Percentiles rank a stretch among this genome's conserved stretches.
phyloP scores from a whole-genome alignment of 2,888 invertebrate species.

The Ellobium chinense region DNA sequence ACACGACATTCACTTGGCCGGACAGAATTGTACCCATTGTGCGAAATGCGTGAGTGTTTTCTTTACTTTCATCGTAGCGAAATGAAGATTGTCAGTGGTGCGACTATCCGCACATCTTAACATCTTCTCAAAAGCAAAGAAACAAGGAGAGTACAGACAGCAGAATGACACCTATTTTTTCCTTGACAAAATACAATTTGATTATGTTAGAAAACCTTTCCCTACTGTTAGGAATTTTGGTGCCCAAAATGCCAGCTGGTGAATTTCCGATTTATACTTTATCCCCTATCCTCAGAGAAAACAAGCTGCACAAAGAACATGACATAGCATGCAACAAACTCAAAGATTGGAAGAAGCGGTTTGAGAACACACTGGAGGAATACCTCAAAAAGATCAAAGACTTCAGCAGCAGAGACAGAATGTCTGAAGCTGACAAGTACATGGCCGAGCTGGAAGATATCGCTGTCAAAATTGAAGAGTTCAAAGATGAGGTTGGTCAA shows the following conservation, averaged over 20 bases:
- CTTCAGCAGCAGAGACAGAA: constrained; percentile 74
- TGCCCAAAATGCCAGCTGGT: too few relatives aligned
- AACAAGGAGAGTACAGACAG: too few relatives aligned
- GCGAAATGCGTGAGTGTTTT: constrained; percentile 71
- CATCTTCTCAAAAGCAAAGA: too few relatives aligned
- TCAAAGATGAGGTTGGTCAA: constrained; percentile 72
- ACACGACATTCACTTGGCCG: constrained; percentile 77
- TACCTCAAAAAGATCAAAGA: constrained; percentile 70
- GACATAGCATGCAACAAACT: constrained; percentile 73
- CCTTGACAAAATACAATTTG: too few relatives aligned
- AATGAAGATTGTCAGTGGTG: too few relatives aligned
- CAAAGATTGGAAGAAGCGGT: constrained; percentile 69
- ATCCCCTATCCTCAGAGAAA: too few relatives aligned
- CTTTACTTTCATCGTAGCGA: neutral
- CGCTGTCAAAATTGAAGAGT: constrained; percentile 68
- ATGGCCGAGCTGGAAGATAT: constrained; percentile 72
- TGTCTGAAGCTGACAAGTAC: constrained; percentile 76
- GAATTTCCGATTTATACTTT: too few relatives aligned
- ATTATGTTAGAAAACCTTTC: too few relatives aligned
- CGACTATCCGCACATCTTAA: too few relatives aligned
- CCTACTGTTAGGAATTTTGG: too few relatives aligned
- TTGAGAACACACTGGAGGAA: constrained; percentile 64
- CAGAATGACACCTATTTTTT: too few relatives aligned
- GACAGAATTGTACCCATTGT: constrained; percentile 77
- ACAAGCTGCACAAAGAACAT: constrained; percentile 74